Evolutionary conservation across 2,113 vertebrate genomes (phyloP).

Genomic region (Phasianus colchicus): DNA sequence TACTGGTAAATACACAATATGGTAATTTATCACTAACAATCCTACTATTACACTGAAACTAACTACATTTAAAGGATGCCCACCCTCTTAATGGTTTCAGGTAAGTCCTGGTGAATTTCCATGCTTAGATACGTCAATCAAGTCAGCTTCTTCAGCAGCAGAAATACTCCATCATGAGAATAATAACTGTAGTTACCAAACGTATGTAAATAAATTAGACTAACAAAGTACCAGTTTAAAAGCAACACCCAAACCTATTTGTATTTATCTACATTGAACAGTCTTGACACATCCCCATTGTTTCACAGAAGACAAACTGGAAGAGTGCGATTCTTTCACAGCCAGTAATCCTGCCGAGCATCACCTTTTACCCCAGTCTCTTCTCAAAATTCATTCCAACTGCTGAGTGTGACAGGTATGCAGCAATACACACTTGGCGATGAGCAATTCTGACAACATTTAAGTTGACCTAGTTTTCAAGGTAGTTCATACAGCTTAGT

Average conservation of each 20-base stretch:
- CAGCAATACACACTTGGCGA: neutral
- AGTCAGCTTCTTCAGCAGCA: neutral
- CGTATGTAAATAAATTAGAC: neutral
- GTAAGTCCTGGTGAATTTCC: constrained; percentile 32
- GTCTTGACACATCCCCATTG: constrained; percentile 8
- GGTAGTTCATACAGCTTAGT: constrained; percentile 11
- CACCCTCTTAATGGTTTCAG: neutral
- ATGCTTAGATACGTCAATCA: constrained; percentile 16
- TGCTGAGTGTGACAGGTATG: constrained; percentile 14
- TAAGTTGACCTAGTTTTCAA: constrained; percentile 54
- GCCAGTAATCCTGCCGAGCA: constrained; percentile 6
- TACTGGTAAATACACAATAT: neutral
- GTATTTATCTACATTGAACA: neutral
- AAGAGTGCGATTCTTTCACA: constrained; percentile 22
- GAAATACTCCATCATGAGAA: neutral
- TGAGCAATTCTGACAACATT: constrained; percentile 32
- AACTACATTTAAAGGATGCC: constrained; percentile 9
- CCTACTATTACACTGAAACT: constrained; percentile 14
- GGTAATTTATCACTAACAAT: constrained; percentile 15
- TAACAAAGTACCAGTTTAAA: neutral
- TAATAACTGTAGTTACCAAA: neutral
- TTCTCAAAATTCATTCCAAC: neutral
- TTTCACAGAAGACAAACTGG: constrained; percentile 24
- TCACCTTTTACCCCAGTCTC: constrained; percentile 31
- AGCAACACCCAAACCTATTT: neutral